Percentiles rank a stretch among this genome's conserved stretches.
phyloP scores from a whole-genome alignment of 2,797 vertebrate genomes.

The Melanotaenia nigrans region DNA sequence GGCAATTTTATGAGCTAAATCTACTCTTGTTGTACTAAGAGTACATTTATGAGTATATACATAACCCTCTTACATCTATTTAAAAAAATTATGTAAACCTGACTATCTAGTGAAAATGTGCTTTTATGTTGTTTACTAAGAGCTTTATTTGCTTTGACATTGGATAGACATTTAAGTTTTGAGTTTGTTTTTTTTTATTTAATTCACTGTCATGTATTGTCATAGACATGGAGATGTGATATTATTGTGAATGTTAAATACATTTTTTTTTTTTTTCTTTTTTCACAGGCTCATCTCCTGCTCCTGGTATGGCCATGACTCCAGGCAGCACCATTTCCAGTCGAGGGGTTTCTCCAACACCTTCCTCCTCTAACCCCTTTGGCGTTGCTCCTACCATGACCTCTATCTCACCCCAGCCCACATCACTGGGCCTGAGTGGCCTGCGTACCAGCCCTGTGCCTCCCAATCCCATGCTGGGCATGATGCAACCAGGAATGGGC shows the following conservation, averaged over 20 bases:
- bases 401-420: slow-evolving; percentile 86
- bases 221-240: background rate
- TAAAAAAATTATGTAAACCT: background rate
- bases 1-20: background rate
- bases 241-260: background rate
- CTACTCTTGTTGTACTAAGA: background rate
- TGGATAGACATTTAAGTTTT: too few relatives aligned
- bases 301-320: slow-evolving; percentile 83
- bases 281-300: slow-evolving; percentile 81
- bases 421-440: slow-evolving; percentile 83
- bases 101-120: too few relatives aligned
- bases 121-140: too few relatives aligned
- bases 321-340: slow-evolving; percentile 86
- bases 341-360: slow-evolving; percentile 84
- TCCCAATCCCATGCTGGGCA: slow-evolving; percentile 83
- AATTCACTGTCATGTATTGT: background rate
- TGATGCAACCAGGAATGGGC: slow-evolving; percentile 81
- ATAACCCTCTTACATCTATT: too few relatives aligned
- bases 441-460: slow-evolving; percentile 86
- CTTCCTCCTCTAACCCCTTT: slow-evolving; percentile 85
- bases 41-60: background rate
- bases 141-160: too few relatives aligned
- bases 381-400: slow-evolving; percentile 81
- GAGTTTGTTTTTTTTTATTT: background rate
- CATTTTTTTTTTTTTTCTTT: background rate